Conservation (phyloP, 1,140 invertebrate species). For the Phthorimaea operculella region DNA sequence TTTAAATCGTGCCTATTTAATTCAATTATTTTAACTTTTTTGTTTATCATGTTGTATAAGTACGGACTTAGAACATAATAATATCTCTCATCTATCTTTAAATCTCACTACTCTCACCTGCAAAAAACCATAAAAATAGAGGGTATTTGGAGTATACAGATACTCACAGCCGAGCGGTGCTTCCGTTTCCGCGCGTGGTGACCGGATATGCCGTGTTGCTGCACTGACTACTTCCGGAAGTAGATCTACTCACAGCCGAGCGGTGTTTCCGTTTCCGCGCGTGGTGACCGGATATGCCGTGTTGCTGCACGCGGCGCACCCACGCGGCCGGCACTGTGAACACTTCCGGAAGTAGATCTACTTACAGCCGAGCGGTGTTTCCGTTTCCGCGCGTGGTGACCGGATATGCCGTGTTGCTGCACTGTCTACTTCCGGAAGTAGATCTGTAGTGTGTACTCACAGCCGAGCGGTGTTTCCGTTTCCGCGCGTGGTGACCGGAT, state of each 20-base stretch:
- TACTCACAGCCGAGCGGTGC: conserved; percentile 62
- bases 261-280: conserved; percentile 58
- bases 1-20: no score
- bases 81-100: no score
- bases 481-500: conserved; percentile 64
- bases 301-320: conserved; percentile 83
- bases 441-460: no score
- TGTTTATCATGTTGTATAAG: no score
- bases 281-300: conserved; percentile 69
- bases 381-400: conserved; percentile 64
- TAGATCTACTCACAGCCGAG: conserved; percentile 66
- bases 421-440: no score
- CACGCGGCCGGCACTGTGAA: conserved; percentile 82
- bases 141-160: no score
- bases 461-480: conserved; percentile 61
- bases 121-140: no score
- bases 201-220: conserved; percentile 73
- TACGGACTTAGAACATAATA: no score
- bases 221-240: no score
- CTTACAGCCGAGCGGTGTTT: conserved; percentile 64
- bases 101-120: no score
- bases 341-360: no score
- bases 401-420: conserved; percentile 74
- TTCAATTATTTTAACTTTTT: no score
- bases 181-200: conserved; percentile 63